A percentile compares a stretch with the other conserved stretches of the same genome.
phyloP scores from a whole-genome alignment of 2,113 vertebrate species.

The Phalacrocorax pelagicus region DNA sequence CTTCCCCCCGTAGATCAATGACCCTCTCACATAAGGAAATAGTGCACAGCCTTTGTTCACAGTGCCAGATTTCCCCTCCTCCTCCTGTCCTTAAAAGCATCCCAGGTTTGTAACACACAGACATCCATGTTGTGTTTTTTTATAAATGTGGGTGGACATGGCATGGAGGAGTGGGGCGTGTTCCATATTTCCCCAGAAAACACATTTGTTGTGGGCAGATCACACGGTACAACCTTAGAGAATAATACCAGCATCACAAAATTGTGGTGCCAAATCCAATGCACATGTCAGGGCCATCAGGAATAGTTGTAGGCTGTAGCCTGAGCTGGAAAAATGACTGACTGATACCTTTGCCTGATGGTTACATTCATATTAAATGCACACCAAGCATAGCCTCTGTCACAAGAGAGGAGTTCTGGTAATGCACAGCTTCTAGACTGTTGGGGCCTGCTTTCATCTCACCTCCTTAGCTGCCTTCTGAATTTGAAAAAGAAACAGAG shows the following conservation, averaged over 20 bases:
- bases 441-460: background rate
- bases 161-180: rapidly evolving
- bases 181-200: background rate
- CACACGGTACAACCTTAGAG: background rate
- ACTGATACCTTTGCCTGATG: background rate
- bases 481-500: background rate
- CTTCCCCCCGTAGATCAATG: background rate
- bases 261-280: background rate
- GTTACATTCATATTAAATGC: background rate
- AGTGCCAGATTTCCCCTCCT: background rate
- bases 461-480: background rate
- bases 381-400: background rate
- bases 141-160: rapidly evolving
- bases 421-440: background rate
- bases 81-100: background rate
- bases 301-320: background rate
- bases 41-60: background rate
- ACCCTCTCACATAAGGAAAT: background rate
- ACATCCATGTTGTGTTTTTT: too few species aligned
- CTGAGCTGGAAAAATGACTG: background rate
- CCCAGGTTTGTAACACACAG: background rate
- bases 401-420: background rate
- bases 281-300: too few species aligned
- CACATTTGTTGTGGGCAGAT: background rate
- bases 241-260: background rate